phyloP scores from a whole-genome alignment of 2,797 vertebrate genomes.

The Sciaenops ocellatus region DNA sequence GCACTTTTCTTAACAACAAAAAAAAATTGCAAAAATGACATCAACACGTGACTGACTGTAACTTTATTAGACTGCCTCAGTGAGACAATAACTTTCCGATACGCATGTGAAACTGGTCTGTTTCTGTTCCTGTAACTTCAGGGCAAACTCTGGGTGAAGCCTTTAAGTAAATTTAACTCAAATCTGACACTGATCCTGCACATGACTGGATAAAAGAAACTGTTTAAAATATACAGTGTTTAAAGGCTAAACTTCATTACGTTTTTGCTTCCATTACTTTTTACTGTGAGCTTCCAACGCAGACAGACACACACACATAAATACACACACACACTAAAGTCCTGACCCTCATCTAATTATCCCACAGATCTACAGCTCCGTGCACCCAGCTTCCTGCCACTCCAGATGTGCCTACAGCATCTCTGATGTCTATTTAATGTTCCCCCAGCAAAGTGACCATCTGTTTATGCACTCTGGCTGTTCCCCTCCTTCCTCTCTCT shows the following conservation, averaged over 20 bases:
- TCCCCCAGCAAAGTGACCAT: conserved; percentile 75
- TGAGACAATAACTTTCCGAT: background rate
- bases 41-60: background rate
- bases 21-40: background rate
- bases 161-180: conserved; percentile 7
- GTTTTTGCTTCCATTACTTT: conserved; percentile 7
- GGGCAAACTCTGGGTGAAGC: conserved; percentile 11
- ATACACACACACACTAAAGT: conserved; percentile 21
- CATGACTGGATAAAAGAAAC: background rate
- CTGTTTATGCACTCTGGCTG: conserved; percentile 72
- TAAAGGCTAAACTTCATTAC: conserved; percentile 19
- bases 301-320: conserved; percentile 10
- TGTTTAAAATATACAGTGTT: conserved; percentile 9
- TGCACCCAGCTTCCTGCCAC: conserved; percentile 74
- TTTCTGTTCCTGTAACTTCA: conserved; percentile 9
- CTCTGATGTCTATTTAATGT: conserved; percentile 83
- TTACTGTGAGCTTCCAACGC: conserved; percentile 11
- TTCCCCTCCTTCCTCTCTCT: conserved; percentile 26
- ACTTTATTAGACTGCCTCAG: background rate
- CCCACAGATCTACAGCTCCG: conserved; percentile 70
- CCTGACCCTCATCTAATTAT: conserved; percentile 69
- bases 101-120: background rate
- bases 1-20: background rate
- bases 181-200: conserved; percentile 4
- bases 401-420: conserved; percentile 81